Conservation (phyloP, 2,113 vertebrate genomes). For the Sarotherodon lohbergeri region DNA sequence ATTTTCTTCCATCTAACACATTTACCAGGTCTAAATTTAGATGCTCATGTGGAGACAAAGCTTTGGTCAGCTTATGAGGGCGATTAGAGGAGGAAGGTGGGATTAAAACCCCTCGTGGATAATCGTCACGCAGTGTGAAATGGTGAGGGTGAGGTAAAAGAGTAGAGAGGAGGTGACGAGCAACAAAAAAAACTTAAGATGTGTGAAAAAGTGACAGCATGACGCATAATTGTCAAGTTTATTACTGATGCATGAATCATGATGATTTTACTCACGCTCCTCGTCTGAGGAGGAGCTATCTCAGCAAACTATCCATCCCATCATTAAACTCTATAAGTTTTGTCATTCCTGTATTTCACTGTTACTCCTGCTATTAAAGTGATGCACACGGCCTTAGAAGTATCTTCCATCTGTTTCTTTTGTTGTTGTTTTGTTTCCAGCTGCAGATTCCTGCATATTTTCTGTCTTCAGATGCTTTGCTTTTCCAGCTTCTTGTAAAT, state of each 20-base stretch:
- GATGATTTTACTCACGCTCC: not conserved
- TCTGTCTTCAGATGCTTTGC: not conserved
- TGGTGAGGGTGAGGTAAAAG: not conserved
- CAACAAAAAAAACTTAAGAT: not conserved
- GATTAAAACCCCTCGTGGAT: slow-evolving; percentile 5
- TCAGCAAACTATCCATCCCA: not conserved
- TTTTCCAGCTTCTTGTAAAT: not conserved
- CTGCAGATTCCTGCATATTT: not conserved
- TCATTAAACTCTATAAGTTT: not conserved
- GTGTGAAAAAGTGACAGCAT: not conserved
- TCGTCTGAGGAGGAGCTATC: not conserved
- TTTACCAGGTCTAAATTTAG: not conserved
- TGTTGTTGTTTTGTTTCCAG: not conserved
- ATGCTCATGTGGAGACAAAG: not conserved
- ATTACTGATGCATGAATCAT: not conserved
- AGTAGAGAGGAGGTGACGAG: not conserved
- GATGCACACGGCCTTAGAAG: not conserved
- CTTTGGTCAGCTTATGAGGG: not conserved
- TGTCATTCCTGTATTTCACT: not conserved
- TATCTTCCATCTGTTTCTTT: not conserved
- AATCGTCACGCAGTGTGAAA: not conserved
- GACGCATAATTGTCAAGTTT: not conserved
- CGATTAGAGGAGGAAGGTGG: slow-evolving; percentile 10
- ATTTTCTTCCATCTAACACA: not conserved
- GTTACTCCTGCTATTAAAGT: not conserved